Conservation (phyloP, 2,797 vertebrate species). For the Sebastes jordani region DNA sequence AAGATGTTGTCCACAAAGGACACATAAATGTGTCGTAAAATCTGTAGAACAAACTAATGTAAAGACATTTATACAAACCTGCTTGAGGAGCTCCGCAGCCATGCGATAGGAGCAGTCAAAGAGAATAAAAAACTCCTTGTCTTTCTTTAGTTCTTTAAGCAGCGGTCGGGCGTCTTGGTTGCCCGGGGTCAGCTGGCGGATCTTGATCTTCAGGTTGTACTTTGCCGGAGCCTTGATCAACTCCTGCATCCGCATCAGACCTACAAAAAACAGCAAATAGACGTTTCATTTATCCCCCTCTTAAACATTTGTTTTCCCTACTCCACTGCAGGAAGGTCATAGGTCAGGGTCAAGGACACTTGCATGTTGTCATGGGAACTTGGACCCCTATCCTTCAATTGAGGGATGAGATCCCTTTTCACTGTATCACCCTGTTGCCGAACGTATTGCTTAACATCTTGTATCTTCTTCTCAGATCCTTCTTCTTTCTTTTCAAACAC, state of each 20-base stretch:
- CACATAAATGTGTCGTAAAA: background rate
- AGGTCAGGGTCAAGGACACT: no score
- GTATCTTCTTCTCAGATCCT: background rate
- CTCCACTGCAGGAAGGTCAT: background rate
- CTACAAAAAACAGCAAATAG: conserved; percentile 63
- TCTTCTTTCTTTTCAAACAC: background rate
- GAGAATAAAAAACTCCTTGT: conserved; percentile 95
- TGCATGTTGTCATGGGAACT: background rate
- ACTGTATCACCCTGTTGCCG: background rate
- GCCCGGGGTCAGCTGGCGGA: conserved; percentile 92
- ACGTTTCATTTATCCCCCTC: background rate
- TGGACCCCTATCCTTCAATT: background rate
- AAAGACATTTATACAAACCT: conserved; percentile 79
- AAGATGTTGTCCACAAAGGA: conserved; percentile 10
- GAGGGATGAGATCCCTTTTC: background rate
- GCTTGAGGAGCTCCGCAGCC: conserved; percentile 93
- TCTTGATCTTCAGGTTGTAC: conserved; percentile 95
- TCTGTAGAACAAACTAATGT: background rate
- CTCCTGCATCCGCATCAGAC: conserved; percentile 97
- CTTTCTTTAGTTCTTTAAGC: conserved; percentile 97
- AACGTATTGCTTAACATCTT: background rate
- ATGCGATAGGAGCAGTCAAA: conserved; percentile 95
- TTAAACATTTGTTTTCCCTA: background rate
- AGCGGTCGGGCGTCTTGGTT: conserved; percentile 93
- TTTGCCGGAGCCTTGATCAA: conserved; percentile 98